These are phyloP conservation scores for Sarcophaga rosellei DNA, from an alignment of 2,888 invertebrate species.

Conservation along the genomic window DNA sequence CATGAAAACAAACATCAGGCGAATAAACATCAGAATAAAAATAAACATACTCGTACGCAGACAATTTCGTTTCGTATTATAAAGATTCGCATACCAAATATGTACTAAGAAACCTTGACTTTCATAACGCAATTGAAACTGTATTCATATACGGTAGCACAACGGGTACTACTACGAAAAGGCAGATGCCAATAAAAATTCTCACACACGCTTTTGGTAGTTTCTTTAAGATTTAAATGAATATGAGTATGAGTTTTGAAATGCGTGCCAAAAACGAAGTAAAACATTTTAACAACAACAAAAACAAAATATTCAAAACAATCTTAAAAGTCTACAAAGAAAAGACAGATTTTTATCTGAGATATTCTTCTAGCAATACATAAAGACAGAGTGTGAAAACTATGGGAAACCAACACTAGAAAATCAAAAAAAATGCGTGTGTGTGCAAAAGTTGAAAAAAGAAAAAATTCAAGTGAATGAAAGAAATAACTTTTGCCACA, in stretches of 20 bases:
- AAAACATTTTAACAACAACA: constrained; percentile 24
- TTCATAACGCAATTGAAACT: not conserved
- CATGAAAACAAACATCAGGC: not conserved
- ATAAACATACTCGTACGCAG: not conserved
- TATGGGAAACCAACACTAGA: not conserved
- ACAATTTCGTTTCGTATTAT: not conserved
- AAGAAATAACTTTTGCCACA: constrained; percentile 1
- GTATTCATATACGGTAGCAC: not conserved
- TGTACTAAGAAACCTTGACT: constrained; percentile 37
- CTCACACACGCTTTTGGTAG: not conserved
- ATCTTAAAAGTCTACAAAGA: not conserved
- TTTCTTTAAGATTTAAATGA: no score
- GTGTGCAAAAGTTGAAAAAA: not conserved
- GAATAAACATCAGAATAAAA: not conserved
- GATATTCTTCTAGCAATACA: not conserved
- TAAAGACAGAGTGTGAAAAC: not conserved
- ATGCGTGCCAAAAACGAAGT: constrained; percentile 35
- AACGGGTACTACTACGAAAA: no score
- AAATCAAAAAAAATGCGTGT: not conserved
- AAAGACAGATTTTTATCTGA: constrained; percentile 4
- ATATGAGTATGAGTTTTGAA: not conserved
- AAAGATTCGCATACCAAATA: not conserved
- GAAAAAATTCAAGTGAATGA: not conserved
- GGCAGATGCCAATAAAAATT: no score
- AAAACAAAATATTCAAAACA: constrained; percentile 30